phyloP scores from a whole-genome alignment of 2,113 vertebrate genomes.

The pig (Sus scrofa) region DNA sequence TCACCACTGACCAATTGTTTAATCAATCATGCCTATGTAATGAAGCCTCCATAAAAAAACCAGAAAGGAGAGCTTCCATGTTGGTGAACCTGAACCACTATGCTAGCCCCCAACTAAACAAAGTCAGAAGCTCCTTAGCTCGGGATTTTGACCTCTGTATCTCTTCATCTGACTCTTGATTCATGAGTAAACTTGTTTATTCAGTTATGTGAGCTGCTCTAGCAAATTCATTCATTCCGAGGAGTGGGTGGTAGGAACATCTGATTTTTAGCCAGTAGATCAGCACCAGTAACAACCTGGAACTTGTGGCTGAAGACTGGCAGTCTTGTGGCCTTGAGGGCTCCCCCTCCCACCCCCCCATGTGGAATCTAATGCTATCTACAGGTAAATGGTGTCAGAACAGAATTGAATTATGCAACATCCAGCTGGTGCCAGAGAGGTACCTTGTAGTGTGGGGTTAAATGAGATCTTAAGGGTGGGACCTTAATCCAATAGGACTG shows the following conservation, averaged over 20 bases:
- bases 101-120: not conserved
- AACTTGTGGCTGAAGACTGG: not conserved
- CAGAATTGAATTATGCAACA: not conserved
- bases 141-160: not conserved
- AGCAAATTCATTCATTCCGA: not conserved
- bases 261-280: not conserved
- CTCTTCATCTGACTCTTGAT: not conserved
- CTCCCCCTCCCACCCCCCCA: too few relatives aligned
- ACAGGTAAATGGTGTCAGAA: not conserved
- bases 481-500: not conserved
- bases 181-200: not conserved
- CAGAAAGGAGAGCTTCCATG: not conserved
- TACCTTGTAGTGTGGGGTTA: not conserved
- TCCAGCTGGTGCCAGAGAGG: too few relatives aligned
- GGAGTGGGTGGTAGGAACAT: too few relatives aligned
- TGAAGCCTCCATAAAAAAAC: not conserved
- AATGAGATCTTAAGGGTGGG: not conserved
- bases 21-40: not conserved
- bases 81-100: not conserved
- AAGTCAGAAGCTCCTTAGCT: not conserved
- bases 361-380: not conserved
- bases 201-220: not conserved
- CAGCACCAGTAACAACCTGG: not conserved
- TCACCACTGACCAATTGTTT: not conserved
- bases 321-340: not conserved